A percentile compares a stretch with the other conserved stretches of the same genome.
These are phyloP conservation scores for Hemibagrus guttatus DNA, from an alignment of 2,797 vertebrate genomes.

Conservation along the genomic window DNA sequence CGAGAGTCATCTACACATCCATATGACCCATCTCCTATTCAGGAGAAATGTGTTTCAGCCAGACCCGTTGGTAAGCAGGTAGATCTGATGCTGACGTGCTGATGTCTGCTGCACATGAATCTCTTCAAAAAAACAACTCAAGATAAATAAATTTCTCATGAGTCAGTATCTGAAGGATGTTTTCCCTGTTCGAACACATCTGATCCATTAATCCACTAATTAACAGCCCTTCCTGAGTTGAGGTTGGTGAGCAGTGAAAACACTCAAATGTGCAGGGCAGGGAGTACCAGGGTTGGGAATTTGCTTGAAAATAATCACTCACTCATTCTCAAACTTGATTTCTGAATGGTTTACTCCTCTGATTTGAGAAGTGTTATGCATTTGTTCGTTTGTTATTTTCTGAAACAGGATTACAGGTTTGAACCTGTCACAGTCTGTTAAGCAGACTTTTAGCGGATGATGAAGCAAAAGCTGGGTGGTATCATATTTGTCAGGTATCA, in stretches of 20 bases:
- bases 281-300: neutral
- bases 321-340: neutral
- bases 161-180: neutral
- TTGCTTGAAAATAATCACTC: neutral
- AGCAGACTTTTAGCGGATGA: neutral
- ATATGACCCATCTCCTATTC: conserved; percentile 68
- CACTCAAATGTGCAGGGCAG: neutral
- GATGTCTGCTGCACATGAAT: conserved; percentile 69
- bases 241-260: neutral
- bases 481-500: neutral
- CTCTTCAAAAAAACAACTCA: neutral
- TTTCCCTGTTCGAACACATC: neutral
- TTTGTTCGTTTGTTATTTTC: neutral
- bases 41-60: conserved; percentile 66
- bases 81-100: conserved; percentile 65
- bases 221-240: neutral
- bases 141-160: neutral
- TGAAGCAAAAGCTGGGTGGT: neutral
- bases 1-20: conserved; percentile 32
- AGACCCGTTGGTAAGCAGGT: conserved; percentile 67
- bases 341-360: neutral
- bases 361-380: neutral
- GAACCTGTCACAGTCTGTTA: neutral
- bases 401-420: neutral
- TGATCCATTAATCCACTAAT: neutral